Percentiles rank a stretch among this genome's conserved stretches.
Conservation (phyloP, 2,797 vertebrate genomes). For the Thripadectes ignobilis region DNA sequence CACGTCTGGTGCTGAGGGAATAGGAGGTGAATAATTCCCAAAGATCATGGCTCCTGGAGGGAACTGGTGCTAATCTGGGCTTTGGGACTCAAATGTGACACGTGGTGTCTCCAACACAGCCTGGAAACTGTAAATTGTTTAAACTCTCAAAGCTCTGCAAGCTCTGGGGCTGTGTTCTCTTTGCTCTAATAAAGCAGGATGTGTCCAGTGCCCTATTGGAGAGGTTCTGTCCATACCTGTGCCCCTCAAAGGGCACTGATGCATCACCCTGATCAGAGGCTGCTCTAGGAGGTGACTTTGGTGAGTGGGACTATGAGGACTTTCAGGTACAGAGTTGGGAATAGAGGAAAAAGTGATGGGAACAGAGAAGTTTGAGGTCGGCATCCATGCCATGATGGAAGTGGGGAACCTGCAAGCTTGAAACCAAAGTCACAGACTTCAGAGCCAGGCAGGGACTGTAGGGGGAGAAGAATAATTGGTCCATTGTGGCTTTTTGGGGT, state of each 20-base stretch:
- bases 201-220: accelerated
- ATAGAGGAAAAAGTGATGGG: background rate
- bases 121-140: background rate
- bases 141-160: background rate
- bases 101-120: background rate
- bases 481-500: accelerated
- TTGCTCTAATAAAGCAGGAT: background rate
- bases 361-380: background rate
- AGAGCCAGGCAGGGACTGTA: background rate
- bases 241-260: background rate
- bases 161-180: background rate
- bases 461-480: background rate
- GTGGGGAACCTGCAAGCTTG: background rate
- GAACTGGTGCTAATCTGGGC: background rate
- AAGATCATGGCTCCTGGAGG: background rate
- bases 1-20: background rate
- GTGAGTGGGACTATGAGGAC: background rate
- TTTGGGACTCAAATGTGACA: background rate
- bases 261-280: background rate
- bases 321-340: accelerated
- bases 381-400: background rate
- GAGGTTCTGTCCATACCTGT: background rate
- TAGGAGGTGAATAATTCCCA: background rate
- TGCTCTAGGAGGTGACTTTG: background rate
- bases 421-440: background rate